Evolutionary conservation across 2,888 invertebrate species (phyloP).

Genomic region (Plebejus anna): DNA sequence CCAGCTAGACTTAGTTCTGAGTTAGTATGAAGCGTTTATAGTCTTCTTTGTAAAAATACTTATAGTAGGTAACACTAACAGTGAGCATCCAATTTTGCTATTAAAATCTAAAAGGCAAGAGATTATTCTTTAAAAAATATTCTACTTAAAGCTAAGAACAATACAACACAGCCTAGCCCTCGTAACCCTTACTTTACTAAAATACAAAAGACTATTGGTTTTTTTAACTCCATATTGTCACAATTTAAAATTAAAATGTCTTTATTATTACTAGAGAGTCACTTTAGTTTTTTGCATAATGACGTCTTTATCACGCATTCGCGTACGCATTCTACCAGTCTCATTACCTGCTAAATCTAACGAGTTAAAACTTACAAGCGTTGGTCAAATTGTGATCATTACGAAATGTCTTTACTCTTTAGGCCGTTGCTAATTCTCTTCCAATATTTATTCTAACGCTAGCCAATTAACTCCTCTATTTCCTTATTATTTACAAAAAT

Average conservation of each 20-base stretch:
- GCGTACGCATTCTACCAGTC: background rate
- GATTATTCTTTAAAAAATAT: background rate
- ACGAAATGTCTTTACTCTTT: background rate
- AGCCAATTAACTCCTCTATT: background rate
- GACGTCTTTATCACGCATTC: no score
- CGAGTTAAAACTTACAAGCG: background rate
- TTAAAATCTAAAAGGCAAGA: background rate
- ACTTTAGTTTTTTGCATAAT: background rate
- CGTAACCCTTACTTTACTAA: background rate
- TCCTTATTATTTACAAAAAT: background rate
- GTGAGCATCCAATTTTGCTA: background rate
- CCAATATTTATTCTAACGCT: background rate
- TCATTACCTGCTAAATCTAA: background rate
- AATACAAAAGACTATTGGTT: background rate
- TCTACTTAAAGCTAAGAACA: background rate
- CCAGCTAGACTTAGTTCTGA: no score
- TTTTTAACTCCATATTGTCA: background rate
- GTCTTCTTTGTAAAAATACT: background rate
- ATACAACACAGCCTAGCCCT: background rate
- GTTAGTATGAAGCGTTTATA: no score
- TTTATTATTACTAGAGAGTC: background rate
- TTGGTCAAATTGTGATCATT: background rate
- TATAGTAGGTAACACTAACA: background rate
- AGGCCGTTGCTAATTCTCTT: background rate
- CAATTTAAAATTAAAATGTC: background rate